phyloP scores from a whole-genome alignment of 2,797 vertebrate genomes.

The Myotis vivesi region DNA sequence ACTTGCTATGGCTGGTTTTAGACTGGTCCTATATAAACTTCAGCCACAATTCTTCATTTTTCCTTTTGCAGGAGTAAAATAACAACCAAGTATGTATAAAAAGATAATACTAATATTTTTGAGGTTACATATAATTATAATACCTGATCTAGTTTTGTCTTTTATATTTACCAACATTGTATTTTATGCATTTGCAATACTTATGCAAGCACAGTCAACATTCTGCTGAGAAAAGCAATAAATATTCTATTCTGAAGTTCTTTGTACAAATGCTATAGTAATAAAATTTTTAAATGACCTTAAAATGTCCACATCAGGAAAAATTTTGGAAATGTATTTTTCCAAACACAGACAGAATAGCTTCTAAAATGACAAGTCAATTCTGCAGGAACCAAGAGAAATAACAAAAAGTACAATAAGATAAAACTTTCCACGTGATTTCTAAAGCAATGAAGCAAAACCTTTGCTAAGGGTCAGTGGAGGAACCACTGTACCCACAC shows the following conservation, averaged over 20 bases:
- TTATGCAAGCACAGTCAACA: neutral
- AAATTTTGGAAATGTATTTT: constrained; percentile 35
- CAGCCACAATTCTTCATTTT: neutral
- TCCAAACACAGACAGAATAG: constrained; percentile 28
- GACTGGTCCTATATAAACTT: neutral
- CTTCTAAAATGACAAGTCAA: neutral
- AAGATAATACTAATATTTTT: neutral
- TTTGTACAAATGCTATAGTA: neutral
- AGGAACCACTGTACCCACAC: neutral
- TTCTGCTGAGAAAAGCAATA: neutral
- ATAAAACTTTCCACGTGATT: neutral
- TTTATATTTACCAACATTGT: neutral
- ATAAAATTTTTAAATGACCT: constrained; percentile 1
- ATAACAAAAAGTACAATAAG: neutral
- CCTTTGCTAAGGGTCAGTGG: neutral
- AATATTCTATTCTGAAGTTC: neutral
- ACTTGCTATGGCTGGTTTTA: constrained; percentile 19
- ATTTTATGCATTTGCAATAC: neutral
- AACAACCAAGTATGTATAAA: constrained; percentile 7
- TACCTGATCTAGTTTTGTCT: neutral
- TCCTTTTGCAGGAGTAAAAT: neutral
- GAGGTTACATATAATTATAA: neutral
- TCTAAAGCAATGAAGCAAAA: constrained; percentile 47
- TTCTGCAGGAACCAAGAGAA: neutral
- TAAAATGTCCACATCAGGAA: constrained; percentile 29